Evolutionary conservation across 2,113 vertebrate genomes (phyloP), one percentile per base, ranked within the genome.

Genomic region (Tragelaphus scriptus): DNA sequence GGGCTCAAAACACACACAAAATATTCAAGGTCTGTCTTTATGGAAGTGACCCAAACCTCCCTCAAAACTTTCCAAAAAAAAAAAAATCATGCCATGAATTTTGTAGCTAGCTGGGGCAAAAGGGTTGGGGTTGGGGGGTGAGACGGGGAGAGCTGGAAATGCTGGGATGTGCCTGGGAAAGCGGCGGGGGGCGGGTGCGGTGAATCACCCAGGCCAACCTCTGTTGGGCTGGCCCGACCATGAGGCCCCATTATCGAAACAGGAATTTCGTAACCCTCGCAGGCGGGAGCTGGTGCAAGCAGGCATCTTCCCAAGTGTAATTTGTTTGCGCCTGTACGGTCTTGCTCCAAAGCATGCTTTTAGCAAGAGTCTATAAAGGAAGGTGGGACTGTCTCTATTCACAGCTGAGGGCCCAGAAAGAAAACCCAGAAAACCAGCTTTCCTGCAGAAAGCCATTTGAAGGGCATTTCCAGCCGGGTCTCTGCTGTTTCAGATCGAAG

Each of bases 241-340:
- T 3, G 1, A 49, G 30, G 58, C 92, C 90, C 71, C 95, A 87
- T 9, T 92, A 95, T 49, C 85, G 90, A 98, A 98, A 96, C 96
- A 97, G 96, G 92, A 97, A 96, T 98, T 97, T 97, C 97, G 86
- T 98, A 97, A 98, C 95, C 85, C 80, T 95, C 53, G 84, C 95
- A 97, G 95, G 95, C 47, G 93, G 88, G 90, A 95, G 92, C 97
- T 95, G 90, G 63, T 77, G 71, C 59, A 87, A 95, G 82, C 71
- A 87, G 94, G 92, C 93, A 98, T 87, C 98, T 97, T 97, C 98
- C 90, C 98, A 96, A 88, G 91, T 97, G 86, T 90, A 97, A 97
- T 98, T 98, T 98, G 98, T 97, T 97, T 80, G 44, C 97, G 98
- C 99, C 98, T 99, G 98, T 94, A 98, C 30, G 7, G 98, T 98